These are phyloP conservation scores for Merluccius polli DNA, from an alignment of 2,797 vertebrate species.

Conservation along the genomic window DNA sequence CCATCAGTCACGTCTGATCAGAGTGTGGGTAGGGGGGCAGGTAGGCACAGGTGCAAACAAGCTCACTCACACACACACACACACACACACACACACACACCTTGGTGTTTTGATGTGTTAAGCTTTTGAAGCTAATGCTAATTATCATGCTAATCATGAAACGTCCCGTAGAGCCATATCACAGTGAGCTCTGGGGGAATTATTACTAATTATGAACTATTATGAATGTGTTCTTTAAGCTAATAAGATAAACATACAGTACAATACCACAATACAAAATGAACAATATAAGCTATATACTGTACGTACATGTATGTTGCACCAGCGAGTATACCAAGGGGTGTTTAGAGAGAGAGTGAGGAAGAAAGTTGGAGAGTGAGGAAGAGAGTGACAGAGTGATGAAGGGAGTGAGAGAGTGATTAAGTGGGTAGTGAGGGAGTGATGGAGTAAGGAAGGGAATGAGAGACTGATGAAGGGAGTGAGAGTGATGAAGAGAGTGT, in stretches of 20 bases:
- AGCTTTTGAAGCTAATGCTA: neutral
- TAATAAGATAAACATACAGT: neutral
- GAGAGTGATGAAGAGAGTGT: neutral
- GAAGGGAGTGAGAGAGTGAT: neutral
- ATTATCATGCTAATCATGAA: conserved; percentile 2
- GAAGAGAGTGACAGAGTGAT: neutral
- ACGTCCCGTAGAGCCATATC: neutral
- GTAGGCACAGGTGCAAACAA: conserved; percentile 67
- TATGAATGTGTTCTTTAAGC: neutral
- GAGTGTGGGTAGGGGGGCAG: conserved; percentile 51
- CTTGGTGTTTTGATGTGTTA: neutral
- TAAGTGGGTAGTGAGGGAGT: neutral
- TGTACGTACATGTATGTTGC: neutral
- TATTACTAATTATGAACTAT: neutral
- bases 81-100: conserved; percentile 2
- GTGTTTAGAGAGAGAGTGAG: neutral
- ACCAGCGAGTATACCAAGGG: neutral
- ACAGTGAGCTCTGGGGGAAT: neutral
- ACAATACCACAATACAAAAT: neutral
- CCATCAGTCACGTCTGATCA: conserved; percentile 99
- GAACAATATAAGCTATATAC: neutral
- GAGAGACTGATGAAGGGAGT: neutral
- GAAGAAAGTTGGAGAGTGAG: no score
- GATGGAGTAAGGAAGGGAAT: neutral
- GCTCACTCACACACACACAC: conserved; percentile 11